A percentile compares a stretch with the other conserved stretches of the same genome.
These are phyloP conservation scores for Drosophila arawakana DNA, from an alignment of 1,140 invertebrate genomes.

Conservation along the genomic window DNA sequence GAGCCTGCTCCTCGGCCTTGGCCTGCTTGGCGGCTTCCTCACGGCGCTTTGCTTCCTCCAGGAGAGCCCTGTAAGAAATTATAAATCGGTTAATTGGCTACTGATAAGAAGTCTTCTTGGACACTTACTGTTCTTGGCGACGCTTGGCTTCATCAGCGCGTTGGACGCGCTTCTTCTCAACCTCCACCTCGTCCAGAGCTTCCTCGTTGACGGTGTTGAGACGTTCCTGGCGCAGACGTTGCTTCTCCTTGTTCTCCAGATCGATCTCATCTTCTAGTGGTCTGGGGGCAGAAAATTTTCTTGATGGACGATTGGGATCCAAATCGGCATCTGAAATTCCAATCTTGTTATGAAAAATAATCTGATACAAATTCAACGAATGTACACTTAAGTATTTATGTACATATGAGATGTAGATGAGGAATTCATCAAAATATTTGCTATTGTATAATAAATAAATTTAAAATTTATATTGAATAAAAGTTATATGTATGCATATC, in stretches of 20 bases:
- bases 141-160: constrained; percentile 87
- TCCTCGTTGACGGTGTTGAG: constrained; percentile 84
- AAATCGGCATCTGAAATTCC: constrained; percentile 84
- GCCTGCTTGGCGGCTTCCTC: constrained; percentile 81
- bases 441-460: constrained; percentile 20
- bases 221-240: constrained; percentile 85
- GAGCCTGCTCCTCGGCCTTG: constrained; percentile 85
- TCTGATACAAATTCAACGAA: background rate
- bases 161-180: constrained; percentile 86
- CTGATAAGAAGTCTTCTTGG: too few species aligned
- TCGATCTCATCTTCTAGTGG: constrained; percentile 86
- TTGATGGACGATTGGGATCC: constrained; percentile 87
- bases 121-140: constrained; percentile 87
- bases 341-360: constrained; percentile 37
- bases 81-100: too few species aligned
- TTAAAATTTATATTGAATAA: constrained; percentile 8
- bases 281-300: constrained; percentile 87
- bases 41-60: constrained; percentile 58
- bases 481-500: constrained; percentile 18
- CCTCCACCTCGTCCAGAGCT: constrained; percentile 84
- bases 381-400: constrained; percentile 10
- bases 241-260: constrained; percentile 85
- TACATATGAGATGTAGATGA: constrained; percentile 16
- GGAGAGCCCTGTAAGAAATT: constrained; percentile 36
- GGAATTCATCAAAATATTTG: constrained; percentile 15